Base-by-base conservation (phyloP, 2,797 vertebrate genomes). In the Sebastes diploproa region DNA sequence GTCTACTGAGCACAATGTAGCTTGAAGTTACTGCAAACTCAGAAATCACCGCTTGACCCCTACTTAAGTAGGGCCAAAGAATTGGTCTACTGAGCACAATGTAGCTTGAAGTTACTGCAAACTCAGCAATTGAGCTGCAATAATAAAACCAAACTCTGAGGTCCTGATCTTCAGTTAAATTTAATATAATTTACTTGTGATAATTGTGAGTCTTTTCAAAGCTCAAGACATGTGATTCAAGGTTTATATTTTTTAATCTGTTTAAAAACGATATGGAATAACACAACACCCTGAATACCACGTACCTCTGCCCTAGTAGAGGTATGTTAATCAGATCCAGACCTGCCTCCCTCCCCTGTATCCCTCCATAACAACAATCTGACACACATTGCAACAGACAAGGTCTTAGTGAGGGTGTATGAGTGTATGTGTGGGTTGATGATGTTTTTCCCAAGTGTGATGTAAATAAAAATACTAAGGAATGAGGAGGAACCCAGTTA, bases 321-420 rank as follows among this genome's bases (percentile, higher is more conserved):
- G 88, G 75, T 83, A 86, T 92, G 93, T 86, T 92, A 92, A 94
- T 92, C 89, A 92, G 80, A 89, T 87, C 89, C 93, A 94, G 90
- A 91, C 79, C 72, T 78, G 71, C 62, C 56, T 55, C 64, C 69
- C 71, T 64, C 38, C 66, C 61, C 20, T 65, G 62, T 16, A 75
- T 50, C 36, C 3, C 12, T 66, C 59, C 30, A 64, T 16, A 64
- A 80, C 27, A 85, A 78, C 27, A 79, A 78, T 71, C 32, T 71
- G 76, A 72, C 68, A 83, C 61, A 76, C 60, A 74, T 7, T 73
- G 16, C 55, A 62, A 78, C 46, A 86, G 73, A 63, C 60, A 7
- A 71, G 30, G 50, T 65, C 27, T 75, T 13, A 30, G 65, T 6
- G 14, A 30, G 76, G 52, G 59, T 68, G 79, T 27, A 60, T 27